Evolutionary conservation across 2,888 invertebrate genomes (phyloP), one percentile per base, ranked within the genome.

Genomic region (Falcaria lacertinaria): DNA sequence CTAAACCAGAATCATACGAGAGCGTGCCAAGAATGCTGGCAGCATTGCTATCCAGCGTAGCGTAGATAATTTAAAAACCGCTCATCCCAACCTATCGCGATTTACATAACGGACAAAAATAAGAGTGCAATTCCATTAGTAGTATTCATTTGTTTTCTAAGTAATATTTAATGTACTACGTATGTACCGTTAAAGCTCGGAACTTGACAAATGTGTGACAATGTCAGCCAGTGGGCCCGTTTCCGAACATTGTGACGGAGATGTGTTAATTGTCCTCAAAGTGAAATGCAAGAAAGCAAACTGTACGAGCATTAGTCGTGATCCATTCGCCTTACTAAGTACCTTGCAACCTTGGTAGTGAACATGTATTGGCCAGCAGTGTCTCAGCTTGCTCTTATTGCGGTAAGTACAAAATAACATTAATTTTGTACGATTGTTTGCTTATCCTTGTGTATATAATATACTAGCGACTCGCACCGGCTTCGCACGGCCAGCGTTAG

Each of bases 231-330:
- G 67, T 59, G 72, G 48, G 66, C 75, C 67, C 70, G 69, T 76
- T 80, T 79, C 72, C 68, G 64, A 60, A 52, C 53, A 60, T 56
- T 56, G 51, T 56, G 56, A 48, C 47, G 39, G 41, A 22, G 51
- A 80, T 73, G 78, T 82, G 83, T 74, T 77, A 84, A 86, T 80
- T 80, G 69, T 46, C 57, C 60, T 60, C 52, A 61, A 73, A 66
- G 66, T 64, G 61, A 52, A 64, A 51, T 60, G 48, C 60, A 76
- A 71, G 75, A 79, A 76, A 80, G 73, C 59, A 52, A 36, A 34
- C 45, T 45, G 45, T 44, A 43, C 44, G 25, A 48, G 70, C 71
- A 74, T 80, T 81, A 84, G 82, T 85, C 57, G 64, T 50, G 39
- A 43, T 49, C 48, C 46, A 56, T 48, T 49, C 63, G 60, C 64